phyloP scores from a whole-genome alignment of 2,113 vertebrate species.

The Xerus inauris region DNA sequence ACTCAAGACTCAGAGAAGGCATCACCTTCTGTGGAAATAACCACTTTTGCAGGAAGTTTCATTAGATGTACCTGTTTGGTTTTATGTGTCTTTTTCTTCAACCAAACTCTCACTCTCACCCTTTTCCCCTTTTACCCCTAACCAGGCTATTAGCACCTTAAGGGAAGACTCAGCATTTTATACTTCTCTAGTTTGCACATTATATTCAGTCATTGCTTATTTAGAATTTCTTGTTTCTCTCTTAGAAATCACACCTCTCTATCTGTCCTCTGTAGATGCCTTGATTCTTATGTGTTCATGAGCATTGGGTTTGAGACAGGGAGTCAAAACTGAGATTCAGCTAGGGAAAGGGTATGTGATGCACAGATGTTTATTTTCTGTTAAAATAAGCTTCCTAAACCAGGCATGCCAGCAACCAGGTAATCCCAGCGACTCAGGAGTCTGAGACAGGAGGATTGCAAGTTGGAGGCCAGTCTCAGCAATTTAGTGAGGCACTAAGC shows the following conservation, averaged over 20 bases:
- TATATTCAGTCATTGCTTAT: not conserved
- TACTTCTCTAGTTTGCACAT: not conserved
- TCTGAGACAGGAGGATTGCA: too few relatives aligned
- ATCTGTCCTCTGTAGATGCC: not conserved
- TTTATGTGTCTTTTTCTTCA: not conserved
- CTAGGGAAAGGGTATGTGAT: not conserved
- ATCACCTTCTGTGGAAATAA: not conserved
- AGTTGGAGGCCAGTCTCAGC: too few relatives aligned
- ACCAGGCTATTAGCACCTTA: not conserved
- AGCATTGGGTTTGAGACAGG: not conserved
- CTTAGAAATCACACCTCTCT: not conserved
- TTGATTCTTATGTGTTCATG: not conserved
- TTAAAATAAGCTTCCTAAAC: too few relatives aligned
- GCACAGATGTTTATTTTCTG: not conserved
- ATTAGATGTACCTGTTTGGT: not conserved
- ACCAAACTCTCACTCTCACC: not conserved
- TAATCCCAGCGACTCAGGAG: too few relatives aligned
- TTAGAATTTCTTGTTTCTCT: not conserved
- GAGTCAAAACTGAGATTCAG: not conserved
- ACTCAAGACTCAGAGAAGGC: not conserved
- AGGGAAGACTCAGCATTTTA: not conserved
- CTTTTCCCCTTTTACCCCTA: rapidly evolving
- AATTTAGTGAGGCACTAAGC: too few relatives aligned
- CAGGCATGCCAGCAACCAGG: too few relatives aligned
- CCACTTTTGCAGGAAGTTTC: not conserved